These are phyloP conservation scores for Astyanax mexicanus DNA, from an alignment of 2,797 vertebrate species.

Conservation along the genomic window DNA sequence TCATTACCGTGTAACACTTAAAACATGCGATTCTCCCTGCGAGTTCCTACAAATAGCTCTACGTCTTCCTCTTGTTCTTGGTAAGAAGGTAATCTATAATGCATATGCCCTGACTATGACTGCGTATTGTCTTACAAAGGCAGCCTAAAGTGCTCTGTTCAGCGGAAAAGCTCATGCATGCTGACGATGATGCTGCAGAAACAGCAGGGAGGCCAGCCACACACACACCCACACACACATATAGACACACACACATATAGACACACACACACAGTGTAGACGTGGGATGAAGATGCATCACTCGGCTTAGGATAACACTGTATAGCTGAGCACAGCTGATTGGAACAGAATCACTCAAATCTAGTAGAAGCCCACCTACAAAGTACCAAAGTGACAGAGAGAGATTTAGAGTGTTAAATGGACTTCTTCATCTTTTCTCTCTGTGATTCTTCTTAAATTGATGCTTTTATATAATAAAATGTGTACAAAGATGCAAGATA, in stretches of 20 bases:
- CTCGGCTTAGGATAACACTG: slow-evolving; percentile 43
- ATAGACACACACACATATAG: no score
- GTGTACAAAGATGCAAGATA: no score
- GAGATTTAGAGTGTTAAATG: slow-evolving; percentile 17
- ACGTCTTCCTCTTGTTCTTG: slow-evolving; percentile 41
- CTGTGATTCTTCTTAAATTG: neutral
- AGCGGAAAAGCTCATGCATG: slow-evolving; percentile 60
- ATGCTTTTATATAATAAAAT: no score
- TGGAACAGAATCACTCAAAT: slow-evolving; percentile 54
- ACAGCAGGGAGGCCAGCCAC: slow-evolving; percentile 47
- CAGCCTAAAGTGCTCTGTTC: slow-evolving; percentile 62
- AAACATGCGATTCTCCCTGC: slow-evolving; percentile 23
- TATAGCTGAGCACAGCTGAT: slow-evolving; percentile 47
- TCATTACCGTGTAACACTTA: slow-evolving; percentile 12
- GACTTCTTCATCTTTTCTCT: neutral
- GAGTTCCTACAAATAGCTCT: slow-evolving; percentile 17
- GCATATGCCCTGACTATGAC: slow-evolving; percentile 53
- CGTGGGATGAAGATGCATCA: slow-evolving; percentile 51
- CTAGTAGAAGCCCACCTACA: slow-evolving; percentile 49
- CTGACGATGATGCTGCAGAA: slow-evolving; percentile 61
- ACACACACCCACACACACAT: slow-evolving; percentile 28
- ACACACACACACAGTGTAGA: slow-evolving; percentile 34
- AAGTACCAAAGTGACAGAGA: slow-evolving; percentile 55
- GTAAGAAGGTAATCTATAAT: slow-evolving; percentile 59
- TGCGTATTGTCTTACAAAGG: slow-evolving; percentile 62